phyloP scores from a whole-genome alignment of 1,140 invertebrate species.

The Tetragonula clypearis region DNA sequence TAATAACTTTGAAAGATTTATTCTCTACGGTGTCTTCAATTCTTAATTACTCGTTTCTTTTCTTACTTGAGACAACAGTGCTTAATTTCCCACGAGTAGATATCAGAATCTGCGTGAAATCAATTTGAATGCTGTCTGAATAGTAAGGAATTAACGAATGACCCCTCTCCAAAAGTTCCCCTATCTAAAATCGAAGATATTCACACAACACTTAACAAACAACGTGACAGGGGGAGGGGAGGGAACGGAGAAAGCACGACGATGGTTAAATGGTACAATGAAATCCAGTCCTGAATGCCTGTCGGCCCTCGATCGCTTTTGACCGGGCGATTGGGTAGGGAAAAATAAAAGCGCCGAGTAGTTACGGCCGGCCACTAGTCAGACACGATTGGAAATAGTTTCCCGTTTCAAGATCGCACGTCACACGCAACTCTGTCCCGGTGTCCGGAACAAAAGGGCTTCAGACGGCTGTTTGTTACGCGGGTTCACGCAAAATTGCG shows the following conservation, averaged over 20 bases:
- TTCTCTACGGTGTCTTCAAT: too few species aligned
- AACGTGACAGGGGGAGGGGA: not conserved
- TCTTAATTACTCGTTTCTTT: too few species aligned
- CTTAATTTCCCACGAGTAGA: too few species aligned
- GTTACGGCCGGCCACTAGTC: not conserved
- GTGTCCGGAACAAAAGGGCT: slow-evolving; percentile 40
- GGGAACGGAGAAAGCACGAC: not conserved
- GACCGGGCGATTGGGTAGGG: not conserved
- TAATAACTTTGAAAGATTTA: not conserved
- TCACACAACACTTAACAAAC: not conserved
- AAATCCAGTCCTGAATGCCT: not conserved
- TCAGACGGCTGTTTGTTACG: slow-evolving; percentile 30
- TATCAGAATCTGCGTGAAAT: too few species aligned
- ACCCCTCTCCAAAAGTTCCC: not conserved
- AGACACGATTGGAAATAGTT: slow-evolving; percentile 7
- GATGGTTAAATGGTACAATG: not conserved
- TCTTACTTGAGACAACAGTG: too few species aligned
- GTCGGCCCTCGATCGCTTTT: not conserved
- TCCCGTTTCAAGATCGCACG: slow-evolving; percentile 1
- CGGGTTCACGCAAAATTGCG: slow-evolving; percentile 49
- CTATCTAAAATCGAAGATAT: not conserved
- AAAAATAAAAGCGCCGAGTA: not conserved
- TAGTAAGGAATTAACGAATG: too few species aligned
- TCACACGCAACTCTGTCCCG: not conserved
- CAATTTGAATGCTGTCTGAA: too few species aligned